Conservation (phyloP, 2,113 vertebrate species). For the Chionis minor region DNA sequence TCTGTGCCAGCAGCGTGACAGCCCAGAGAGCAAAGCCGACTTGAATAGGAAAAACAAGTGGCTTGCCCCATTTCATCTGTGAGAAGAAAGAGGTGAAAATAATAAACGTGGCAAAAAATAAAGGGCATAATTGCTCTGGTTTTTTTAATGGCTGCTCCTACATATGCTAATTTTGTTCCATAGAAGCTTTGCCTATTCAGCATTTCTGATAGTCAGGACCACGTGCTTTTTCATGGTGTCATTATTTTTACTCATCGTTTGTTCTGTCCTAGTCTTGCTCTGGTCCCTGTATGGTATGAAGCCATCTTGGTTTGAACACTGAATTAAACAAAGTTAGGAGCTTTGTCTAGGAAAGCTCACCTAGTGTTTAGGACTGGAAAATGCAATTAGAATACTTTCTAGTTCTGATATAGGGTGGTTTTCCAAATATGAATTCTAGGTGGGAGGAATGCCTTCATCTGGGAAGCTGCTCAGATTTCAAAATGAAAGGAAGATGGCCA, state of each 20-base stretch:
- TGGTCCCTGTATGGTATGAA: neutral
- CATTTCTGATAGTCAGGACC: neutral
- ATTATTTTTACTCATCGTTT: neutral
- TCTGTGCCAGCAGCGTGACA: conserved; percentile 34
- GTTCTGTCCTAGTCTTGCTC: neutral
- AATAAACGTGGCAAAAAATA: neutral
- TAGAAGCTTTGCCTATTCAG: conserved; percentile 13
- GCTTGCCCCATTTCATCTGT: neutral
- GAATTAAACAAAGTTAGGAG: neutral
- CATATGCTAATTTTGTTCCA: neutral
- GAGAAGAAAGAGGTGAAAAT: conserved; percentile 24
- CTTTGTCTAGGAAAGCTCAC: neutral
- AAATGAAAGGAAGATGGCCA: neutral
- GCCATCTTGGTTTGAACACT: neutral
- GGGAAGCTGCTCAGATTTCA: neutral
- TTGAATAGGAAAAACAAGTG: conserved; percentile 1
- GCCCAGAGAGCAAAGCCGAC: neutral
- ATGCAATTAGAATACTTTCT: neutral
- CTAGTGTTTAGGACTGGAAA: neutral
- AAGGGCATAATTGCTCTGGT: neutral
- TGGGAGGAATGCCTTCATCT: neutral
- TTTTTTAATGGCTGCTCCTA: neutral
- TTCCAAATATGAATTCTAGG: neutral
- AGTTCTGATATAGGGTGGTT: neutral
- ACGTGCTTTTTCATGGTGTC: neutral